These are phyloP conservation scores for Eumeta japonica DNA, from an alignment of 1,140 invertebrate genomes.

Conservation along the genomic window DNA sequence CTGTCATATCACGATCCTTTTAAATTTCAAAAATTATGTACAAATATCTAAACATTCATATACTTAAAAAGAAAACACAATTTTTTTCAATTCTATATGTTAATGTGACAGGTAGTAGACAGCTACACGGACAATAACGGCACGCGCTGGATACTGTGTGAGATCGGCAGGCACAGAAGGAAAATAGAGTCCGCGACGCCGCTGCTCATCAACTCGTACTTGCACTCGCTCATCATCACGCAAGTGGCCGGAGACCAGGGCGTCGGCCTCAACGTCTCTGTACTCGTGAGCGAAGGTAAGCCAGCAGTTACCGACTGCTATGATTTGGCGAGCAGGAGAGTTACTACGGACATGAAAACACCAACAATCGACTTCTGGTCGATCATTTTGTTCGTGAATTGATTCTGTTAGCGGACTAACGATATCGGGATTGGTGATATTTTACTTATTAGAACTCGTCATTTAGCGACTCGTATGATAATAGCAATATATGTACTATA, in stretches of 20 bases:
- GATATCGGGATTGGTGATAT: too few relatives aligned
- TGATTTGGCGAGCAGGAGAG: too few relatives aligned
- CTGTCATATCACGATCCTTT: background rate
- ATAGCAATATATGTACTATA: too few relatives aligned
- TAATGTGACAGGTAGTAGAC: conserved; percentile 62
- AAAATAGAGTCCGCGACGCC: conserved; percentile 37
- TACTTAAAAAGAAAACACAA: background rate
- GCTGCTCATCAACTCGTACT: conserved; percentile 62
- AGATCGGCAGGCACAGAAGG: conserved; percentile 29
- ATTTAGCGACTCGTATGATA: too few relatives aligned
- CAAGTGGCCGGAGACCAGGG: conserved; percentile 48
- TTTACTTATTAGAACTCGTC: too few relatives aligned
- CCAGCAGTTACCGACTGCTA: too few relatives aligned
- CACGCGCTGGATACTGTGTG: conserved; percentile 64
- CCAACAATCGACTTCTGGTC: too few relatives aligned
- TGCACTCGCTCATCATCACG: conserved; percentile 61
- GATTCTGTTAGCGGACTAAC: too few relatives aligned
- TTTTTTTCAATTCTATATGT: too few relatives aligned
- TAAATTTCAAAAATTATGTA: background rate
- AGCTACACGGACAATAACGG: conserved; percentile 68
- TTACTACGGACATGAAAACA: too few relatives aligned
- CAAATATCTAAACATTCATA: background rate
- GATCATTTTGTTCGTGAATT: too few relatives aligned
- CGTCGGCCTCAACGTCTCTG: conserved; percentile 56
- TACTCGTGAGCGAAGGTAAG: conserved; percentile 36